These are phyloP conservation scores for Strigamia maritima DNA, from an alignment of 2,888 invertebrate species.

Conservation along the genomic window DNA sequence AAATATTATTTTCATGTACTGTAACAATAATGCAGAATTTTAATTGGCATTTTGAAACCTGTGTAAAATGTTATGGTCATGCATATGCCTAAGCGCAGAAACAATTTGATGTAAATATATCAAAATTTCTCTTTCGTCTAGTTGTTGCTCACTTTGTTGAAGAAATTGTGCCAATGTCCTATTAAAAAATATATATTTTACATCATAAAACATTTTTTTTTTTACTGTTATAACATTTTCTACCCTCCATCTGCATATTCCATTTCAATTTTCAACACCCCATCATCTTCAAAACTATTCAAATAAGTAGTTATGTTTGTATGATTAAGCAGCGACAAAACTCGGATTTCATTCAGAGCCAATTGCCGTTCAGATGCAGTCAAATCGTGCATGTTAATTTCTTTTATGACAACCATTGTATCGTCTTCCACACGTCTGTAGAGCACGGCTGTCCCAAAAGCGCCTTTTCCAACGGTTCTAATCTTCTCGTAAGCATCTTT, in stretches of 20 bases:
- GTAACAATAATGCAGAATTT: conserved; percentile 55
- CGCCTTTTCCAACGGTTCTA: conserved; percentile 63
- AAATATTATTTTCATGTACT: conserved; percentile 67
- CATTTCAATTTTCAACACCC: conserved; percentile 70
- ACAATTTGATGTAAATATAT: conserved; percentile 66
- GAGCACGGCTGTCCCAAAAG: conserved; percentile 59
- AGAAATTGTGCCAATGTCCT: conserved; percentile 61
- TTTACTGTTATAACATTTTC: conserved; percentile 47
- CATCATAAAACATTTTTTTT: not conserved
- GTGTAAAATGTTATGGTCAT: conserved; percentile 63
- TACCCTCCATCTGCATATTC: conserved; percentile 67
- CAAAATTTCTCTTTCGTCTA: conserved; percentile 64
- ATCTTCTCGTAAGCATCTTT: conserved; percentile 60
- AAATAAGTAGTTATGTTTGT: conserved; percentile 71
- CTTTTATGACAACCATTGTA: conserved; percentile 67
- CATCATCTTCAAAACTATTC: conserved; percentile 70
- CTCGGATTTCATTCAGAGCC: conserved; percentile 65
- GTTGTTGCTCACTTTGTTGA: conserved; percentile 55
- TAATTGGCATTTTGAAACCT: conserved; percentile 48
- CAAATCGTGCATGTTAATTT: conserved; percentile 67
- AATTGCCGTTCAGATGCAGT: conserved; percentile 64
- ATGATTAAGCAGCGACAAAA: conserved; percentile 67
- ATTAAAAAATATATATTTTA: not conserved
- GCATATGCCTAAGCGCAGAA: conserved; percentile 67
- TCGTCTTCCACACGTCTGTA: conserved; percentile 64